These are phyloP conservation scores for Zelostemma sp. DNA, from an alignment of 1,140 invertebrate species.

Conservation along the genomic window DNA sequence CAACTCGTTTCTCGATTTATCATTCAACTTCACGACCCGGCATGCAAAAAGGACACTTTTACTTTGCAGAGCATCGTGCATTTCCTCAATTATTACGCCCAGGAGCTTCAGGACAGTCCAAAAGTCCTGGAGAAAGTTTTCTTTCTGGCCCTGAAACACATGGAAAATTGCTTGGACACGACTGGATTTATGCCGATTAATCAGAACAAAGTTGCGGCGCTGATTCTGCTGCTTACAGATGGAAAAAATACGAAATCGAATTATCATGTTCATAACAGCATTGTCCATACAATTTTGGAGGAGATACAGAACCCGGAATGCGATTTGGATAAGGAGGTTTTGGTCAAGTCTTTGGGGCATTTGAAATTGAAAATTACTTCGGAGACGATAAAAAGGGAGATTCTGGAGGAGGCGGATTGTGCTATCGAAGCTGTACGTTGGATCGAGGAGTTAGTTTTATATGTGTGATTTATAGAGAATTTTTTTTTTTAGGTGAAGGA, in stretches of 20 bases:
- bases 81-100: constrained; percentile 74
- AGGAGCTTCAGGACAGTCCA: constrained; percentile 68
- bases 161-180: constrained; percentile 77
- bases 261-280: constrained; percentile 56
- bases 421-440: too few species aligned
- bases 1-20: constrained; percentile 72
- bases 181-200: constrained; percentile 79
- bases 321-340: constrained; percentile 51
- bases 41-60: constrained; percentile 68
- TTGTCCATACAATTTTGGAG: constrained; percentile 55
- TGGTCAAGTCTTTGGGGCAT: constrained; percentile 58
- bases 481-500: too few species aligned
- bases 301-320: constrained; percentile 56
- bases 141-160: constrained; percentile 77
- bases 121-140: constrained; percentile 74
- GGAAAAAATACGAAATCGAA: constrained; percentile 39
- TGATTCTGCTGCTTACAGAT: constrained; percentile 59
- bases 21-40: constrained; percentile 75
- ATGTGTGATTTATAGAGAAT: too few species aligned
- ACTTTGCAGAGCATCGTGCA: constrained; percentile 72
- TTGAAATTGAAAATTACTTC: constrained; percentile 54
- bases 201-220: constrained; percentile 67
- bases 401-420: constrained; percentile 50
- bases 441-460: too few species aligned
- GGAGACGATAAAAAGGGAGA: constrained; percentile 42